These are phyloP conservation scores for Nannobrachium achirus DNA, from an alignment of 2,113 vertebrate genomes.

Conservation along the genomic window DNA sequence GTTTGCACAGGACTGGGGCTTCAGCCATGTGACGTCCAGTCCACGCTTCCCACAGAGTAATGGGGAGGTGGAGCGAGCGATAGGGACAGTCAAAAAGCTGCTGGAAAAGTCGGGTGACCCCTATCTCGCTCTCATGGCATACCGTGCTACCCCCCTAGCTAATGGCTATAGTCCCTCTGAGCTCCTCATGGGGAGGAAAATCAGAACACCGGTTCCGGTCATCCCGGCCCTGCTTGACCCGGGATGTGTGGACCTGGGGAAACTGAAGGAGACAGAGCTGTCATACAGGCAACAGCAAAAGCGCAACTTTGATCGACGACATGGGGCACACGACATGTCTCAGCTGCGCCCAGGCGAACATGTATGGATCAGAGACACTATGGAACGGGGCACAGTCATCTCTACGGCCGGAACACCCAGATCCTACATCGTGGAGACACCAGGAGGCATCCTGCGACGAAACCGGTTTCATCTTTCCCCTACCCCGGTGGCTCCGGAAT, in stretches of 20 bases:
- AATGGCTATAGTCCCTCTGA: conserved; percentile 33
- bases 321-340: no score
- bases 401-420: no score
- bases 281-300: no score
- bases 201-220: conserved; percentile 15
- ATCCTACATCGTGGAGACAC: no score
- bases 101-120: conserved; percentile 18
- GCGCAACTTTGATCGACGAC: no score
- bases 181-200: conserved; percentile 31
- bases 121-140: conserved; percentile 28
- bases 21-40: conserved; percentile 39
- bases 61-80: conserved; percentile 21
- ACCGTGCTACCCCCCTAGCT: conserved; percentile 14
- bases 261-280: neutral
- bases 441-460: no score
- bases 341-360: no score
- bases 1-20: conserved; percentile 21
- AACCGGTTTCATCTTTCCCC: no score
- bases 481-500: no score
- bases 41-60: conserved; percentile 34
- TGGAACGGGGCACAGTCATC: no score
- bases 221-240: conserved; percentile 19
- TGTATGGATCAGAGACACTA: no score
- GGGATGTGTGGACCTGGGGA: neutral
- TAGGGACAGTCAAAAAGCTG: conserved; percentile 18